Percentiles rank a stretch among this genome's conserved stretches.
phyloP scores from a whole-genome alignment of 2,113 vertebrate genomes.

The Siniperca chuatsi region DNA sequence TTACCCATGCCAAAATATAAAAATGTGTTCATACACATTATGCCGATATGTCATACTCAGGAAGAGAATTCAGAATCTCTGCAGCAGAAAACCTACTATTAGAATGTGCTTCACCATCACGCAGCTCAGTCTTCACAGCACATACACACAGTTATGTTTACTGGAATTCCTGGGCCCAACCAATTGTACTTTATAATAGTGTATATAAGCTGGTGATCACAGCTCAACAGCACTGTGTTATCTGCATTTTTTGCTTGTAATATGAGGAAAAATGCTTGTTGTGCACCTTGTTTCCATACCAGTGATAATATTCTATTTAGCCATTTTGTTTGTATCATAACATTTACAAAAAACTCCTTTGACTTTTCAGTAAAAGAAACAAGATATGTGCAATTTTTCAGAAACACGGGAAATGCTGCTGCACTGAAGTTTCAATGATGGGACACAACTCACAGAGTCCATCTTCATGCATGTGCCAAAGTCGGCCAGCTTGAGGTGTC shows the following conservation, averaged over 20 bases:
- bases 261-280: background rate
- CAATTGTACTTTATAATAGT: background rate
- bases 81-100: background rate
- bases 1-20: background rate
- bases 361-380: background rate
- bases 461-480: conserved; percentile 99
- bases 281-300: background rate
- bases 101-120: background rate
- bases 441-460: conserved; percentile 89
- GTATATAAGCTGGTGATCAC: background rate
- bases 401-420: background rate
- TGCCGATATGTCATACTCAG: background rate
- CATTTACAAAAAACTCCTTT: background rate
- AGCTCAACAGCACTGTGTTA: background rate
- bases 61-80: background rate
- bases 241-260: background rate
- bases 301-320: background rate
- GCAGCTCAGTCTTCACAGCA: background rate
- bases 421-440: background rate
- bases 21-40: background rate
- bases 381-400: background rate
- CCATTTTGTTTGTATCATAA: background rate
- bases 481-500: conserved; percentile 98
- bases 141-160: background rate
- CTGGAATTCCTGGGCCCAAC: background rate